phyloP scores from a whole-genome alignment of 37 sponge, comb jelly and placozoan species.

The Chondrilla cf. caribensis region DNA sequence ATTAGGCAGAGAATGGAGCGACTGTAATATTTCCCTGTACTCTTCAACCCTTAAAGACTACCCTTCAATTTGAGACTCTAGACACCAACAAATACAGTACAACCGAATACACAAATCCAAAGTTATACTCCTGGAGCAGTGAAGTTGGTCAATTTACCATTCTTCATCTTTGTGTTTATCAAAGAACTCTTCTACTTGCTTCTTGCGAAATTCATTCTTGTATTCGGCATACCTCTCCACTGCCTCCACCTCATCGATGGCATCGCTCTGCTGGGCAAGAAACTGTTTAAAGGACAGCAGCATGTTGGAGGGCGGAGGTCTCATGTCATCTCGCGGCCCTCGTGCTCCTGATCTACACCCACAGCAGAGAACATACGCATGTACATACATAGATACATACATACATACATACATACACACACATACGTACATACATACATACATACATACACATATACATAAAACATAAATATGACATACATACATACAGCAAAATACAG shows the following conservation, averaged over 20 bases:
- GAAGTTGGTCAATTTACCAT: conserved; percentile 61
- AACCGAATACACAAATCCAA: too few species aligned
- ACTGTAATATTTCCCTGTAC: too few species aligned
- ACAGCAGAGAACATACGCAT: neutral
- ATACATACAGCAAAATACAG: too few species aligned
- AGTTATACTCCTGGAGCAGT: too few species aligned
- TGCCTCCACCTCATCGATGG: conserved; percentile 80
- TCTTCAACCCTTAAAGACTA: too few species aligned
- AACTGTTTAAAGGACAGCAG: conserved; percentile 91
- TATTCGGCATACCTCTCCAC: conserved; percentile 85
- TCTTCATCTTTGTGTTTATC: conserved; percentile 96
- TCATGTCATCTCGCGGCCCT: neutral
- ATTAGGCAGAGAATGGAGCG: too few species aligned
- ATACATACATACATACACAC: conserved; percentile 1
- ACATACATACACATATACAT: too few species aligned
- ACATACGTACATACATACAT: neutral
- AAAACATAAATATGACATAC: too few species aligned
- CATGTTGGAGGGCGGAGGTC: neutral
- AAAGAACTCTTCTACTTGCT: conserved; percentile 82
- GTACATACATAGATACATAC: neutral
- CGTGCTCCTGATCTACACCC: neutral
- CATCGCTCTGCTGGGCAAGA: conserved; percentile 75
- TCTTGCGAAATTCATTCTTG: conserved; percentile 84
- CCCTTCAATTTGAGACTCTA: too few species aligned
- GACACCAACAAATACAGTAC: too few species aligned